Base-by-base conservation (phyloP, 1,140 invertebrate genomes). In the Radopholus similis region DNA sequence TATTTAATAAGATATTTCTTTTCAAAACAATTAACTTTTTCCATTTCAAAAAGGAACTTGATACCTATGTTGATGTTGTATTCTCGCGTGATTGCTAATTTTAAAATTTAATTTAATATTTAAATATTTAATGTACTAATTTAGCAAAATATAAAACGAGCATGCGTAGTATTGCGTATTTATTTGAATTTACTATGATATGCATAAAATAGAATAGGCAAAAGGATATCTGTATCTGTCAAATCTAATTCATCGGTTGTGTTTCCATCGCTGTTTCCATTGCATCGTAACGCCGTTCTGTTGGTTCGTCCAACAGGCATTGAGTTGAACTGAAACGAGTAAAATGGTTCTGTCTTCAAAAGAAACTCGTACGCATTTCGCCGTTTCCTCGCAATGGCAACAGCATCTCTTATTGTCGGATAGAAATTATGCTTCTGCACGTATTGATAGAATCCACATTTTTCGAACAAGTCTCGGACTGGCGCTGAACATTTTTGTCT, bases 321-420 rank as follows among this genome's bases (percentile, higher is more conserved):
- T 49, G 44, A 4, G 44, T 49, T 49, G 44, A 49, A 6, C 44
- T 49, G n/a, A 11, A 13, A 42, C 38, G 2, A n/a, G n/a, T n/a
- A n/a, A n/a, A n/a, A n/a, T 2, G 18, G 18, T 13, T 42, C 18
- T 42, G 38, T 42, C 38, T 13, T 18, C 1, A 42, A 42, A 13
- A 63, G n/a, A 53, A 59, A n/a, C 6, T 21, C 55, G 49, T 73
- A 73, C 70, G 75, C 69, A 49, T 75, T 62, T 35, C 70, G 53
- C 15, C 73, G 74, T 51, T 66, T 71, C 47, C 63, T 54, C 21
- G 75, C 75, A 58, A 77, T 70, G 3, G 74, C 76, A 3, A 83
- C 76, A 15, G 78, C 78, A 66, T 81, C 78, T 18, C 75, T 71
- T 42, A 81, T 82, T 40, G 78, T 83, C 26, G 78, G 78, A 49